Percentiles rank a stretch among this genome's conserved stretches.
Evolutionary conservation across 2,888 invertebrate species (phyloP).

Genomic region (Ganaspis brasiliensis): DNA sequence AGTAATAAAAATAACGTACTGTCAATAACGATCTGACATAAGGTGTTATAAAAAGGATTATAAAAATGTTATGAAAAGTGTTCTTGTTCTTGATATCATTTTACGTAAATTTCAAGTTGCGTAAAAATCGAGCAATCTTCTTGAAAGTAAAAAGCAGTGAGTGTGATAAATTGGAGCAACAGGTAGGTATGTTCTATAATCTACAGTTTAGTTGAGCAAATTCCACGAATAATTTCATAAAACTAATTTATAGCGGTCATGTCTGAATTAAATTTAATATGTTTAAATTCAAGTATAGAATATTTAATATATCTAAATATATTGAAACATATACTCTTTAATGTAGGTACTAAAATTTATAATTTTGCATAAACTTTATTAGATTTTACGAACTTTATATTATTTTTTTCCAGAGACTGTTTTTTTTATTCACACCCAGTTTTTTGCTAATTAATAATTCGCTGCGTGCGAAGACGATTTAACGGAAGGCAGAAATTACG

Average conservation of each 20-base stretch:
- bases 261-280: not conserved
- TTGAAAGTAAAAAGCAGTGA: constrained; percentile 7
- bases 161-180: constrained; percentile 11
- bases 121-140: not conserved
- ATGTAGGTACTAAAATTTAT: no score
- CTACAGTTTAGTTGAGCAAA: not conserved
- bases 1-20: no score
- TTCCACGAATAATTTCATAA: no score
- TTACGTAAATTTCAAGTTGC: not conserved
- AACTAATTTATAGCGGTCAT: no score
- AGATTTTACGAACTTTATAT: no score
- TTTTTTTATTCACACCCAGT: not conserved
- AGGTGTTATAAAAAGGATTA: not conserved
- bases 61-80: not conserved
- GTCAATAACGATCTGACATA: no score
- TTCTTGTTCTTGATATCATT: not conserved
- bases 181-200: constrained; percentile 9
- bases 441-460: constrained; percentile 5
- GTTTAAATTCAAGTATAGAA: no score
- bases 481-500: not conserved
- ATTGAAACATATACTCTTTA: no score
- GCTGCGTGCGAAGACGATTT: not conserved
- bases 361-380: no score
- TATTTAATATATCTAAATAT: no score
- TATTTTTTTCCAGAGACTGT: not conserved